These are phyloP conservation scores for Coendou prehensilis DNA, from an alignment of 2,797 vertebrate genomes.

Conservation along the genomic window DNA sequence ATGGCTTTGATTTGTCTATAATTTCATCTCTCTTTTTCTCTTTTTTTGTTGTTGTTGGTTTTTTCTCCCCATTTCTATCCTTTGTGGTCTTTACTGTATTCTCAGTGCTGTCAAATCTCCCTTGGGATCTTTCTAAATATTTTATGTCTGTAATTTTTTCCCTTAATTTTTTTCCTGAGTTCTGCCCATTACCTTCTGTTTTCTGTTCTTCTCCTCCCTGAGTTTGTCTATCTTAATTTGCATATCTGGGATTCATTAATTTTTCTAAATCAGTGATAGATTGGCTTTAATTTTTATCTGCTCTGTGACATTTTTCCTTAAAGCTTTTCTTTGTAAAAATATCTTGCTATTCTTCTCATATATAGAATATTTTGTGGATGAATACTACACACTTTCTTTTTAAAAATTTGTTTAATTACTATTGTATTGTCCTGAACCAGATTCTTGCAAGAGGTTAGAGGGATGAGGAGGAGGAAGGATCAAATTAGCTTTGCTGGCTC, in stretches of 20 bases:
- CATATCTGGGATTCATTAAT: background rate
- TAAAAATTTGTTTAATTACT: background rate
- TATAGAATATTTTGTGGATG: conserved; percentile 27
- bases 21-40: background rate
- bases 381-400: background rate
- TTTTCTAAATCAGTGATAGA: background rate
- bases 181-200: background rate
- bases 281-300: background rate
- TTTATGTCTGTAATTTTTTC: background rate
- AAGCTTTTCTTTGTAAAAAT: conserved; percentile 13
- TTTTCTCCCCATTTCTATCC: background rate
- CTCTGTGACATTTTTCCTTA: background rate
- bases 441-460: background rate
- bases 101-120: background rate
- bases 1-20: background rate
- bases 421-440: background rate
- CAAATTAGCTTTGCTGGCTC: background rate
- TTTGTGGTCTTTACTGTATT: background rate
- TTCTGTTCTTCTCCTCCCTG: background rate
- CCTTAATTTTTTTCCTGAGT: background rate
- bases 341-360: background rate
- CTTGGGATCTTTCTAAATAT: background rate
- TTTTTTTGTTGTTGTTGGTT: background rate
- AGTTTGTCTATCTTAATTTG: background rate
- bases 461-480: background rate